A percentile compares a stretch with the other conserved stretches of the same genome.
phyloP scores from a whole-genome alignment of 2,797 vertebrate genomes.

The Aphelocoma californica region DNA sequence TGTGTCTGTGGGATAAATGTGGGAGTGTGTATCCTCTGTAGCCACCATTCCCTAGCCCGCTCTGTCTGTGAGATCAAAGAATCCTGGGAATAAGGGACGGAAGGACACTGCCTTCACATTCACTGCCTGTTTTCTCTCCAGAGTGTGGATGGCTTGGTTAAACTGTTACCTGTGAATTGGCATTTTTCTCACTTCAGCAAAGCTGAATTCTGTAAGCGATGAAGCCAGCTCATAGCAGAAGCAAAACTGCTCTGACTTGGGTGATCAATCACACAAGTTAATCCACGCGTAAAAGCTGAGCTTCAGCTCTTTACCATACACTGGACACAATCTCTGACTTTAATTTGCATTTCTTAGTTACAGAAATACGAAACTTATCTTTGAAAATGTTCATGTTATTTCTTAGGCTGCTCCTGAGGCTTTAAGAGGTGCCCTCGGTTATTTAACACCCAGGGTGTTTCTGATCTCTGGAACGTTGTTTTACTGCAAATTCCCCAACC shows the following conservation, averaged over 20 bases:
- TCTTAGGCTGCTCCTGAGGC: background rate
- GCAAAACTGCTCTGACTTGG: background rate
- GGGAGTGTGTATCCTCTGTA: background rate
- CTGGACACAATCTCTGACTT: background rate
- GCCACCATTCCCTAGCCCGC: fast-evolving
- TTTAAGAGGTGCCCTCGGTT: background rate
- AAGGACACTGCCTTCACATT: background rate
- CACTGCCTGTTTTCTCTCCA: background rate
- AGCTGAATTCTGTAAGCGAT: background rate
- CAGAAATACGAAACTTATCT: slow-evolving; percentile 24
- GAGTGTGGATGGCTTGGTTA: background rate
- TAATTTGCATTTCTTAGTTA: slow-evolving; percentile 10
- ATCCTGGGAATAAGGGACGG: background rate
- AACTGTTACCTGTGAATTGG: background rate
- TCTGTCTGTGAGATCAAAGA: background rate
- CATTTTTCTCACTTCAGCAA: background rate
- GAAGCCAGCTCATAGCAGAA: background rate
- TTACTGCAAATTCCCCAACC: background rate
- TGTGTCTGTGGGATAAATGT: background rate
- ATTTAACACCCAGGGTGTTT: background rate
- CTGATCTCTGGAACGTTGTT: background rate
- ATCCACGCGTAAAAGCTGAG: background rate
- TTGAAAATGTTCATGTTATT: slow-evolving; percentile 13
- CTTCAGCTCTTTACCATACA: background rate
- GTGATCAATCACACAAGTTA: slow-evolving; percentile 19